Evolutionary conservation across 1,140 invertebrate species (phyloP).

Genomic region (Bursaphelenchus mucronatus): DNA sequence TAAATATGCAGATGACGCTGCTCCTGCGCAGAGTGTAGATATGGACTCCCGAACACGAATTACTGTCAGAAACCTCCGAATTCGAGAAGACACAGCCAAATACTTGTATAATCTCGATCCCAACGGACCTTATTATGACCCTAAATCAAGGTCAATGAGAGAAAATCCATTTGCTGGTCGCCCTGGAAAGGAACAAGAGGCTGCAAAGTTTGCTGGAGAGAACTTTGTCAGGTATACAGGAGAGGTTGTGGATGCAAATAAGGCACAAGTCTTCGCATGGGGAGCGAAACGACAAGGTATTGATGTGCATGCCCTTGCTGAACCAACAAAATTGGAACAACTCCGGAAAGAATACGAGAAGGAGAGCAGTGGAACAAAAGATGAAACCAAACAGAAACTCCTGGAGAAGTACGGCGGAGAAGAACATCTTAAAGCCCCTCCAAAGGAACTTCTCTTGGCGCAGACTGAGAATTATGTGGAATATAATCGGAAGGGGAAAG

Average conservation of each 20-base stretch:
- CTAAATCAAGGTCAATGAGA: slow-evolving; percentile 81
- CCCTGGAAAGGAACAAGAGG: slow-evolving; percentile 61
- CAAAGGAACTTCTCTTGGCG: slow-evolving; percentile 77
- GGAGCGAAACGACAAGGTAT: slow-evolving; percentile 76
- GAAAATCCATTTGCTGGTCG: slow-evolving; percentile 76
- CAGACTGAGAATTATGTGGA: slow-evolving; percentile 94
- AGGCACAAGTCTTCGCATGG: slow-evolving; percentile 95
- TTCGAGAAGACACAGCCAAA: slow-evolving; percentile 94
- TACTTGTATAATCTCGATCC: slow-evolving; percentile 93
- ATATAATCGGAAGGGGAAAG: slow-evolving; percentile 85
- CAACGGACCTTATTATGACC: slow-evolving; percentile 94
- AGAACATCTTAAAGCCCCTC: slow-evolving; percentile 75
- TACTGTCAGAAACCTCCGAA: slow-evolving; percentile 87
- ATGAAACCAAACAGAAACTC: slow-evolving; percentile 68
- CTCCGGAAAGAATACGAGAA: slow-evolving; percentile 82
- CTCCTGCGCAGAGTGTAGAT: slow-evolving; percentile 70
- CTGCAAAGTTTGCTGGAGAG: slow-evolving; percentile 84
- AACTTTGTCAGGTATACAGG: slow-evolving; percentile 90
- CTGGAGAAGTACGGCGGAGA: slow-evolving; percentile 54
- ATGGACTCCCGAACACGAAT: slow-evolving; percentile 97
- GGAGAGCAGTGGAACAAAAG: slow-evolving; percentile 80
- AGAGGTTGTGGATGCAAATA: slow-evolving; percentile 82
- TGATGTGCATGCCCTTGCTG: slow-evolving; percentile 90
- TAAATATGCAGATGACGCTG: slow-evolving; percentile 76
- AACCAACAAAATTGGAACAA: slow-evolving; percentile 92